Conservation (phyloP, 1,140 invertebrate species). For the Mya arenaria region DNA sequence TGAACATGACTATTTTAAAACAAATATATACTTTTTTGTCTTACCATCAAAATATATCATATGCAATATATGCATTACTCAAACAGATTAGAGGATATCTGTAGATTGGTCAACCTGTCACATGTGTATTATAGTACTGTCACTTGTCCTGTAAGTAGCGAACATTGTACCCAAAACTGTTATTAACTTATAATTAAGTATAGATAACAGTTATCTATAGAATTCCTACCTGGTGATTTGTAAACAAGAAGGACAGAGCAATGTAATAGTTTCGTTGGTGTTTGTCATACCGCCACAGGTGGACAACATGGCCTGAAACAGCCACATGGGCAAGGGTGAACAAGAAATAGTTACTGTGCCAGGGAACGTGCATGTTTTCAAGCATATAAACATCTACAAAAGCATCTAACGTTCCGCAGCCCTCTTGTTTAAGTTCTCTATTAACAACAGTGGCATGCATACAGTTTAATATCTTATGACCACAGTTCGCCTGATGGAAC, state of each 20-base stretch:
- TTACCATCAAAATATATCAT: background rate
- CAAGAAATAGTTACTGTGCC: background rate
- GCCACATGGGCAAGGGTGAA: background rate
- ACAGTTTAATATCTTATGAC: background rate
- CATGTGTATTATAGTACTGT: background rate
- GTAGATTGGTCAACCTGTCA: background rate
- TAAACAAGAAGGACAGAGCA: constrained; percentile 70
- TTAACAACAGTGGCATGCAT: background rate
- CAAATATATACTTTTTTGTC: background rate
- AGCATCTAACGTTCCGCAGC: background rate
- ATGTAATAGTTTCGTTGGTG: constrained; percentile 62
- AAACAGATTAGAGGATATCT: background rate
- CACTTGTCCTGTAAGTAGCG: background rate
- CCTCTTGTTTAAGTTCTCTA: background rate
- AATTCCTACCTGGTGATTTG: constrained; percentile 63
- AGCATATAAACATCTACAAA: background rate
- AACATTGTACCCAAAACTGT: background rate
- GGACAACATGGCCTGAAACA: constrained; percentile 66
- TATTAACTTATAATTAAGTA: background rate
- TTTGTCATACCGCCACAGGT: constrained; percentile 70
- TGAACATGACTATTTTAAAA: background rate
- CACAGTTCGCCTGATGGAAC: background rate
- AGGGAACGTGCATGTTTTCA: background rate
- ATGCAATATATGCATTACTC: background rate
- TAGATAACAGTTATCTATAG: background rate